phyloP scores from a whole-genome alignment of 2,797 vertebrate genomes.

The Neosilurus hyrtlii region DNA sequence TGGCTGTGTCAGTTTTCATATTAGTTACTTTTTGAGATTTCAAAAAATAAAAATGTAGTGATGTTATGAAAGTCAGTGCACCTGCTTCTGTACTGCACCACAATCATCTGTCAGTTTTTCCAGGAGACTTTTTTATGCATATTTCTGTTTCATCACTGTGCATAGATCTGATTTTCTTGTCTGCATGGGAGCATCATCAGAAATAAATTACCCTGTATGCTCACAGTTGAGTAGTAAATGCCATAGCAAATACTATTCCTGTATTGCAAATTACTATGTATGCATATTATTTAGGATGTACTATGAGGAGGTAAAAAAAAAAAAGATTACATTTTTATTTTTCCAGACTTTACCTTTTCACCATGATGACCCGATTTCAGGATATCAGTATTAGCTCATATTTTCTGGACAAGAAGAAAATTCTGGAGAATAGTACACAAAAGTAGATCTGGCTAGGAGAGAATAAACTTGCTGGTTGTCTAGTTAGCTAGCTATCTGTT shows the following conservation, averaged over 20 bases:
- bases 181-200: background rate
- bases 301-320: too few species aligned
- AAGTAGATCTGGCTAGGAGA: slow-evolving; percentile 27
- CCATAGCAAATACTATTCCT: background rate
- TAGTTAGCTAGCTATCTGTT: slow-evolving; percentile 3
- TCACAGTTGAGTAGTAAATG: too few species aligned
- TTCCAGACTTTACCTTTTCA: background rate
- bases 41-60: background rate
- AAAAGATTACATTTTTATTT: too few species aligned
- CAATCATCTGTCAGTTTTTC: background rate
- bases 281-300: background rate
- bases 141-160: background rate
- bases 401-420: slow-evolving; percentile 31
- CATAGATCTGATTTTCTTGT: background rate
- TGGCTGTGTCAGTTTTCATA: background rate
- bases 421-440: slow-evolving; percentile 30
- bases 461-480: background rate
- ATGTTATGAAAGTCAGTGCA: background rate
- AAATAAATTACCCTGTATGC: background rate
- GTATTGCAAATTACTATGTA: background rate
- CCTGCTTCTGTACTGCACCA: background rate
- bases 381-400: slow-evolving; percentile 40
- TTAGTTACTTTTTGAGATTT: background rate
- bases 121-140: background rate
- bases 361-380: slow-evolving; percentile 35